Evolutionary conservation across 2,113 vertebrate genomes (phyloP).

Genomic region (Edolisoma coerulescens): DNA sequence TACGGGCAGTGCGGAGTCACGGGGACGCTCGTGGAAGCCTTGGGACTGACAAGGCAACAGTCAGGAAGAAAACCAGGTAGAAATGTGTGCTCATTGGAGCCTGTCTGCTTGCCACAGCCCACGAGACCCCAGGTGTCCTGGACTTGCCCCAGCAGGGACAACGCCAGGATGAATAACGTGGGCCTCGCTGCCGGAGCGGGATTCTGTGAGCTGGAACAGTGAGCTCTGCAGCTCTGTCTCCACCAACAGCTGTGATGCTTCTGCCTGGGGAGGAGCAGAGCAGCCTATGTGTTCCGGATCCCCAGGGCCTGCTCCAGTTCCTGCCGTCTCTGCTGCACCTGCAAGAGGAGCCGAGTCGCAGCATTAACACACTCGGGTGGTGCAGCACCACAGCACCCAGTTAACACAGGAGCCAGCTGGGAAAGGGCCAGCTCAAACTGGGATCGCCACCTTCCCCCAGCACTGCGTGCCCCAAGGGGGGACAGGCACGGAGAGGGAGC

Average conservation of each 20-base stretch:
- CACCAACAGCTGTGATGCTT: slow-evolving; percentile 22
- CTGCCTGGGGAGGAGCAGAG: background rate
- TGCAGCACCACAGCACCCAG: background rate
- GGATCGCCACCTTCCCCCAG: background rate
- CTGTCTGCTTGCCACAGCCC: slow-evolving; percentile 32
- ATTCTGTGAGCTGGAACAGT: slow-evolving; percentile 35
- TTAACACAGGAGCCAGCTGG: background rate
- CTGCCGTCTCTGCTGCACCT: slow-evolving; percentile 97
- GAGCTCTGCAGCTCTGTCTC: slow-evolving; percentile 42
- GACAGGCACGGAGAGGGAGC: accelerated
- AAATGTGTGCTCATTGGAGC: slow-evolving; percentile 58
- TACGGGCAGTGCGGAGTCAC: background rate
- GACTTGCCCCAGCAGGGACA: slow-evolving; percentile 14
- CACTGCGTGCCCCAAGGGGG: background rate
- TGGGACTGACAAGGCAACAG: slow-evolving; percentile 48
- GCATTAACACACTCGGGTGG: background rate
- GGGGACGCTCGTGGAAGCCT: background rate
- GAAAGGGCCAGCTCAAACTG: background rate
- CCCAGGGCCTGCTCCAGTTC: slow-evolving; percentile 97
- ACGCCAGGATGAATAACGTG: background rate
- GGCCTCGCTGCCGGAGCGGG: slow-evolving; percentile 21
- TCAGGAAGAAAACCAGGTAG: slow-evolving; percentile 60
- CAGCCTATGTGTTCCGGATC: slow-evolving; percentile 91
- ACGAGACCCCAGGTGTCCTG: background rate
- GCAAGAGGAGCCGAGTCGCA: background rate